Conservation (phyloP, 2,888 invertebrate genomes). For the Drosophila sordidula region DNA sequence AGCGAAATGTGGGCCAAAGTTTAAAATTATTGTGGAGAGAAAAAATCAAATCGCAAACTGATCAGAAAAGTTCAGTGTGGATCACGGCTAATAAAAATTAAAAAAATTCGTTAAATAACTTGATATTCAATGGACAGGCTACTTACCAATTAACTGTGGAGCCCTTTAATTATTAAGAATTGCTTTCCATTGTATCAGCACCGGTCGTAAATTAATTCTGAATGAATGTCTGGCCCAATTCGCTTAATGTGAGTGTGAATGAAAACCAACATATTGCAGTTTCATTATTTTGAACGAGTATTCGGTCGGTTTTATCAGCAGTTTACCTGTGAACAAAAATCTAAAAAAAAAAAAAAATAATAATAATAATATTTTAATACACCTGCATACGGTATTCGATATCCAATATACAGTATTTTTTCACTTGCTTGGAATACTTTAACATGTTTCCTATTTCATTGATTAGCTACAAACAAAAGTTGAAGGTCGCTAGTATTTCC, state of each 20-base stretch:
- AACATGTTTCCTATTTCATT: neutral
- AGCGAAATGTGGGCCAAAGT: constrained; percentile 10
- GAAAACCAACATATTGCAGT: constrained; percentile 5
- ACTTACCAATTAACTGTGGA: constrained; percentile 1
- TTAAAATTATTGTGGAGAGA: neutral
- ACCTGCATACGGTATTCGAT: neutral
- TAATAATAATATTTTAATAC: neutral
- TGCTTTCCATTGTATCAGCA: neutral
- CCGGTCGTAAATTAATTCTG: constrained; percentile 11
- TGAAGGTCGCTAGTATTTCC: neutral
- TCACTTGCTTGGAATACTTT: neutral
- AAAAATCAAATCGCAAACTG: neutral
- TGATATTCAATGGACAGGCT: neutral
- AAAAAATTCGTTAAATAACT: neutral
- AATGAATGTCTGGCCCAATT: constrained; percentile 33
- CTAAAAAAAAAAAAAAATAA: neutral
- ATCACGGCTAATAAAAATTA: neutral
- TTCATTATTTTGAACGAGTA: neutral
- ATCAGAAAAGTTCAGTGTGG: neutral
- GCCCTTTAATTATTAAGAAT: constrained; percentile 4
- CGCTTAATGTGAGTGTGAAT: constrained; percentile 9
- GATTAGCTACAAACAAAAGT: too few species aligned
- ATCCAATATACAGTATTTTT: neutral
- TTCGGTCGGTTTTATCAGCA: neutral
- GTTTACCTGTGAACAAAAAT: neutral